phyloP scores from a whole-genome alignment of 2,888 invertebrate genomes.

The Macaria liturata region DNA sequence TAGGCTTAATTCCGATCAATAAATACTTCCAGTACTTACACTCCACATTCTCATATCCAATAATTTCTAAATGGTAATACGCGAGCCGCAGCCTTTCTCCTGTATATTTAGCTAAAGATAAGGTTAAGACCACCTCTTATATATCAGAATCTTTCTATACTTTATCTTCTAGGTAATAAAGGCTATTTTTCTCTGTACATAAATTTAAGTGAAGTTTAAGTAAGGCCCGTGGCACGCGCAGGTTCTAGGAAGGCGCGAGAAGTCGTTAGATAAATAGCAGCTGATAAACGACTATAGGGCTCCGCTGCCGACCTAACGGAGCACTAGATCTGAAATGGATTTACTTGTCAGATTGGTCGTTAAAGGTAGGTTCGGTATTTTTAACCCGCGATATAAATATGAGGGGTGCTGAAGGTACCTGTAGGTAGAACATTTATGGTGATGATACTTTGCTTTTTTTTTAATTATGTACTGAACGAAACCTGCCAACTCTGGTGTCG shows the following conservation, averaged over 20 bases:
- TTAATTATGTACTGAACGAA: too few species aligned
- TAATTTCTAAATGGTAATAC: conserved; percentile 1
- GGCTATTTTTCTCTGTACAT: too few species aligned
- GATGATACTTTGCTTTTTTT: too few species aligned
- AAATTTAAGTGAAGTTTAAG: conserved; percentile 4
- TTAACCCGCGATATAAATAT: too few species aligned
- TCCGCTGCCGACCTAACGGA: conserved; percentile 13
- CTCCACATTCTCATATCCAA: background rate
- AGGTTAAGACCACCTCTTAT: background rate
- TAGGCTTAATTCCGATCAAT: too few species aligned
- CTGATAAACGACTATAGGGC: conserved; percentile 45
- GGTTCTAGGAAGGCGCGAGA: conserved; percentile 50
- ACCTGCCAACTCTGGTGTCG: too few species aligned
- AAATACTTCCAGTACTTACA: background rate
- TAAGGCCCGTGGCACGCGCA: conserved; percentile 42
- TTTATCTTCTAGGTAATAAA: too few species aligned
- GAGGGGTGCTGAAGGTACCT: too few species aligned
- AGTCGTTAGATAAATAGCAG: conserved; percentile 57
- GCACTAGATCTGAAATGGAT: conserved; percentile 7
- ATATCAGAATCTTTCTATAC: too few species aligned
- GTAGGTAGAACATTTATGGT: too few species aligned
- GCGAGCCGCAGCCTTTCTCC: conserved; percentile 2
- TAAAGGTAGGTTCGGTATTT: too few species aligned
- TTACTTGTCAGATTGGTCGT: too few species aligned
- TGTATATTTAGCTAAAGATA: conserved; percentile 13